Conservation (phyloP, 1,140 invertebrate species). For the Drosophila albomicans region DNA sequence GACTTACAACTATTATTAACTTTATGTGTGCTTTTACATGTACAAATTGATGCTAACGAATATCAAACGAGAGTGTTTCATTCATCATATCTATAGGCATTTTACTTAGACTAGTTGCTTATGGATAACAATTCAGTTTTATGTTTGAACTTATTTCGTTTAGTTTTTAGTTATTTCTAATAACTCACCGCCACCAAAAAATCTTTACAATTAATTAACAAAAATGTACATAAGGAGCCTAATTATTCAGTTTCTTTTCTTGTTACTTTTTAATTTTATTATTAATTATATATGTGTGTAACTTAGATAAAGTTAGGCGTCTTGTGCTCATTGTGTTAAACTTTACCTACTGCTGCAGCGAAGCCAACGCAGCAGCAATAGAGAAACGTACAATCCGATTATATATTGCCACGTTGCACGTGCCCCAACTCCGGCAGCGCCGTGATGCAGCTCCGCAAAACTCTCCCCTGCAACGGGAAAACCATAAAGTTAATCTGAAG, state of each 20-base stretch:
- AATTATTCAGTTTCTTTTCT: not conserved
- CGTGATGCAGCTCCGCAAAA: slow-evolving; percentile 87
- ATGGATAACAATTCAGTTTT: slow-evolving; percentile 47
- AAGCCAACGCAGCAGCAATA: slow-evolving; percentile 43
- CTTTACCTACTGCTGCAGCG: slow-evolving; percentile 58
- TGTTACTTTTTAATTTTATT: not conserved
- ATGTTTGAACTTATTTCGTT: slow-evolving; percentile 40
- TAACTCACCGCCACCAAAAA: slow-evolving; percentile 60
- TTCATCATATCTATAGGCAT: slow-evolving; percentile 24
- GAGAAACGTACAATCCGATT: slow-evolving; percentile 45
- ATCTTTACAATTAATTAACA: slow-evolving; percentile 81
- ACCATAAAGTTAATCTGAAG: not conserved
- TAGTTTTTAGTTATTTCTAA: slow-evolving; percentile 79
- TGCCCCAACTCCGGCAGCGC: slow-evolving; percentile 26
- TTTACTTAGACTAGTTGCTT: slow-evolving; percentile 53
- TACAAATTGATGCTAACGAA: slow-evolving; percentile 74
- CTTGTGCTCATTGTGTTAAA: slow-evolving; percentile 29
- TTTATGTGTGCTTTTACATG: slow-evolving; percentile 74
- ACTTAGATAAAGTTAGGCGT: slow-evolving; percentile 19
- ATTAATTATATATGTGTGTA: not conserved
- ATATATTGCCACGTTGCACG: slow-evolving; percentile 34
- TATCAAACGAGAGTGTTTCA: slow-evolving; percentile 50
- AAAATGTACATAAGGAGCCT: slow-evolving; percentile 57
- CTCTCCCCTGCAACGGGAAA: slow-evolving; percentile 86
- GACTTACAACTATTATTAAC: slow-evolving; percentile 53